These are phyloP conservation scores for Cebidichthys violaceus DNA, from an alignment of 2,113 vertebrate species.

Conservation along the genomic window DNA sequence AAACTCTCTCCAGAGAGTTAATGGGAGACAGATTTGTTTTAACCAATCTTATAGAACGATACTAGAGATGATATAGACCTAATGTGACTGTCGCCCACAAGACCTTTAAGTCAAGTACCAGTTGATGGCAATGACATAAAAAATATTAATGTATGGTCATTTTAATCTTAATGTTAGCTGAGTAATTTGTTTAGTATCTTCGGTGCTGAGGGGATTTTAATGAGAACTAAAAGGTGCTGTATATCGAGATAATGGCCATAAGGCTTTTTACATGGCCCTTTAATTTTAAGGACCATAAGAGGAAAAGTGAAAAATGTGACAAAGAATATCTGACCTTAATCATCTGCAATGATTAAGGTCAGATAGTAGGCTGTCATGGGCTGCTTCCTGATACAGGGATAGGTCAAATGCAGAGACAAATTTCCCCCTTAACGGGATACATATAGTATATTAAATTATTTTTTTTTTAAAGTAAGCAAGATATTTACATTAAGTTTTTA, in stretches of 20 bases:
- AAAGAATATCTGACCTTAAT: constrained; percentile 46
- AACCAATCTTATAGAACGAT: neutral
- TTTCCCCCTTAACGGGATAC: too few relatives aligned
- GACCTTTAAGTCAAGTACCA: neutral
- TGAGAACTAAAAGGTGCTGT: constrained; percentile 1
- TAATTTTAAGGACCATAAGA: constrained; percentile 21
- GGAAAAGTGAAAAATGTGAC: neutral
- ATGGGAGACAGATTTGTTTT: neutral
- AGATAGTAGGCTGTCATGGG: too few relatives aligned
- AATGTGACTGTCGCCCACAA: neutral
- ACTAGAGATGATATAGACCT: constrained; percentile 18
- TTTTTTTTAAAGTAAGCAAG: constrained; percentile 17
- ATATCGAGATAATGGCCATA: constrained; percentile 15
- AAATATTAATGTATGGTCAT: neutral
- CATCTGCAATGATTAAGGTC: too few relatives aligned
- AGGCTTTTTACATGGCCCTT: constrained; percentile 15
- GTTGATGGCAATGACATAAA: neutral
- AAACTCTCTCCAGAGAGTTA: neutral
- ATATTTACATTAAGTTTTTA: constrained; percentile 49
- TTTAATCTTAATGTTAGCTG: constrained; percentile 10
- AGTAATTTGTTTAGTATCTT: constrained; percentile 20
- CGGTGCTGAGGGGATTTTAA: constrained; percentile 20
- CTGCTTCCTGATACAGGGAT: too few relatives aligned
- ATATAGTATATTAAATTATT: too few relatives aligned
- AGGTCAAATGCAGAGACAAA: too few relatives aligned